Evolutionary conservation across 1,140 invertebrate species (phyloP).

Genomic region (Saccostrea cuccullata): DNA sequence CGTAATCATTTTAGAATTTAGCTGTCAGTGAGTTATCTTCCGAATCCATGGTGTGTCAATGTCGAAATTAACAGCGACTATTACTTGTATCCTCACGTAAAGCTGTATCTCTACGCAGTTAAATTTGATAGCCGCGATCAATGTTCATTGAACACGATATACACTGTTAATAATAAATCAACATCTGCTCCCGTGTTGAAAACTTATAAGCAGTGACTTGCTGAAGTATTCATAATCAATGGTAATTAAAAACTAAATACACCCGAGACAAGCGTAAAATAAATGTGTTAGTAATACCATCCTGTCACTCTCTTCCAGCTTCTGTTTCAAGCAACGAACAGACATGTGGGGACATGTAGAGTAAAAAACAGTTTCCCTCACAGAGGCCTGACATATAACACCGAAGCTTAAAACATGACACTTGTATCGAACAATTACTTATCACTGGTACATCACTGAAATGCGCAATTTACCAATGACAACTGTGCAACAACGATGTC

Average conservation of each 20-base stretch:
- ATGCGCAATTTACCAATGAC: background rate
- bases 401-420: background rate
- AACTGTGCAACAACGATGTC: background rate
- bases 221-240: slow-evolving; percentile 28
- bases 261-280: background rate
- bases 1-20: too few relatives aligned
- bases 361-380: background rate
- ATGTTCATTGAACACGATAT: background rate
- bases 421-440: background rate
- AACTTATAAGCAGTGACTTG: background rate
- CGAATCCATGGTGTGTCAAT: too few relatives aligned
- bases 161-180: slow-evolving; percentile 26
- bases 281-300: background rate
- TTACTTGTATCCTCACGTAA: background rate
- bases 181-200: background rate
- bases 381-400: background rate
- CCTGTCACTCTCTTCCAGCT: background rate
- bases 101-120: background rate
- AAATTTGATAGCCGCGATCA: slow-evolving; percentile 16
- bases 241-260: slow-evolving; percentile 4
- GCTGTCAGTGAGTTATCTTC: too few relatives aligned
- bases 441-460: background rate
- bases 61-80: background rate
- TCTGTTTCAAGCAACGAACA: background rate
- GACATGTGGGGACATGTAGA: background rate